phyloP scores from a whole-genome alignment of 2,797 vertebrate genomes.

The Buceros bicornis region DNA sequence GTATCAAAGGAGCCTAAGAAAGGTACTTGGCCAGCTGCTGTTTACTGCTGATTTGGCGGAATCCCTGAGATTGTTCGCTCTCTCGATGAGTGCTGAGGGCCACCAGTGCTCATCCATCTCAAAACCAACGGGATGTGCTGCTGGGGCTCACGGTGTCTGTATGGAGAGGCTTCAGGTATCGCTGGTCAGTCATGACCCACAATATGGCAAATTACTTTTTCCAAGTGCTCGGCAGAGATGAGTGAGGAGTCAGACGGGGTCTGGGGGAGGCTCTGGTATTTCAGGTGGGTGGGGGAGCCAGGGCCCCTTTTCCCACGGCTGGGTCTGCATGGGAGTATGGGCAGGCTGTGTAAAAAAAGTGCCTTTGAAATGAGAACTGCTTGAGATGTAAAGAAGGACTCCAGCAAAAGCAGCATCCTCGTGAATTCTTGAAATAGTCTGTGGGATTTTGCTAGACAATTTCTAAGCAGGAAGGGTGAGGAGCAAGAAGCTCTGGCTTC shows the following conservation, averaged over 20 bases:
- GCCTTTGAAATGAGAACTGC: neutral
- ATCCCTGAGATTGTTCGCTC: neutral
- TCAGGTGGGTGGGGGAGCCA: neutral
- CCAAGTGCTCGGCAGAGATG: neutral
- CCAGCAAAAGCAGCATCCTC: neutral
- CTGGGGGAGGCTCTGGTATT: neutral
- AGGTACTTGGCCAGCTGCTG: neutral
- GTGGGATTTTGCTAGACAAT: neutral
- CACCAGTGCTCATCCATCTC: neutral
- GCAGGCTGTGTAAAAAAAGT: neutral
- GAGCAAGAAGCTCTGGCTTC: neutral
- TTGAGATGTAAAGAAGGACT: neutral
- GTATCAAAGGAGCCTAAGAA: neutral
- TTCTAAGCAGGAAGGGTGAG: neutral
- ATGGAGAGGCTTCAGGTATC: neutral
- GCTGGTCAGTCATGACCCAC: neutral
- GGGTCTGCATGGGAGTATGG: neutral
- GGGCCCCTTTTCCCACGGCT: neutral
- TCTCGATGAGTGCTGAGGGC: rapidly evolving
- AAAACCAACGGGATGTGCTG: neutral
- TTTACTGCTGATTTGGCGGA: neutral
- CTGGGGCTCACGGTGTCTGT: neutral
- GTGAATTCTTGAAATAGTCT: neutral
- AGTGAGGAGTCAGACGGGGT: neutral
- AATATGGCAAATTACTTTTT: neutral